Conservation (phyloP, 1,140 invertebrate genomes). For the Paraescarpia echinospica region DNA sequence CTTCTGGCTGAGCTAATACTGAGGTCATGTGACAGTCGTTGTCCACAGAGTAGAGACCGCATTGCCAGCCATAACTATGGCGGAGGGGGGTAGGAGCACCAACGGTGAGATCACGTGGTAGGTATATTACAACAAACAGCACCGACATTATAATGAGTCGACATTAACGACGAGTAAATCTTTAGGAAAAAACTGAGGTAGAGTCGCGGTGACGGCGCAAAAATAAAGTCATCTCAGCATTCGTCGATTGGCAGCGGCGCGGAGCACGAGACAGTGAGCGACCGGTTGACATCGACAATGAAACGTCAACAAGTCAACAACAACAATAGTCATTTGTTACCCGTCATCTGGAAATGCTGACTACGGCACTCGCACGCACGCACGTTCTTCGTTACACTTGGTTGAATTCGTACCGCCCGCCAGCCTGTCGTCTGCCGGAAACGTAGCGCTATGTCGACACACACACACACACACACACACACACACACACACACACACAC, state of each 20-base stretch:
- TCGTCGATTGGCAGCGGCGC: background rate
- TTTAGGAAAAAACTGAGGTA: background rate
- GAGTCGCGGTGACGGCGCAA: background rate
- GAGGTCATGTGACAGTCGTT: background rate
- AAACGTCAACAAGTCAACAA: background rate
- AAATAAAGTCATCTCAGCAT: constrained; percentile 1
- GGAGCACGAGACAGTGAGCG: background rate
- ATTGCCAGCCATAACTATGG: background rate
- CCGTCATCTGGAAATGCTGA: background rate
- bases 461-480: background rate
- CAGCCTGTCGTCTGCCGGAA: background rate
- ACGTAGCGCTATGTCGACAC: background rate
- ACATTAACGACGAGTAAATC: background rate
- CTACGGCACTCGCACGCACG: background rate
- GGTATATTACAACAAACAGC: background rate
- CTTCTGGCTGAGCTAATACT: background rate
- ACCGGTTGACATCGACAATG: background rate
- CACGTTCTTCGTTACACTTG: background rate
- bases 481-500: background rate
- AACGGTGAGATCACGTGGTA: background rate
- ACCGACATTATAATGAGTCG: background rate
- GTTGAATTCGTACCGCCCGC: background rate
- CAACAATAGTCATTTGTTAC: background rate
- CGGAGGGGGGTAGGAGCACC: background rate
- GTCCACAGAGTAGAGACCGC: background rate